These are phyloP conservation scores for Zaprionus davidi DNA, from an alignment of 1,140 invertebrate species.

Conservation along the genomic window DNA sequence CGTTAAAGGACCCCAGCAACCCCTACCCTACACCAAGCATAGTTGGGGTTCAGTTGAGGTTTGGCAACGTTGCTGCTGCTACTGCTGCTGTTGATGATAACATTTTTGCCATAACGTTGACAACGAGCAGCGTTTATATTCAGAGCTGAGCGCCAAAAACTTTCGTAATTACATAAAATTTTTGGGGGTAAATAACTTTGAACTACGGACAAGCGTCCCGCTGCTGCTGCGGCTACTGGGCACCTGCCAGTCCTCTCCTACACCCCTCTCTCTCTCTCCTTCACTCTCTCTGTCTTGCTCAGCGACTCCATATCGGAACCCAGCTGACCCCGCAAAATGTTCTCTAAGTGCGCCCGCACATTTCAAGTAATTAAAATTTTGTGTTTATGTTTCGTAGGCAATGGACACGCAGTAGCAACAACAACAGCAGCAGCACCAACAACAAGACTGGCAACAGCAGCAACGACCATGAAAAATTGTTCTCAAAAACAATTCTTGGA, in stretches of 20 bases:
- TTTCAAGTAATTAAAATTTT: slow-evolving; percentile 80
- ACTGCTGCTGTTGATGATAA: slow-evolving; percentile 69
- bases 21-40: slow-evolving; percentile 25
- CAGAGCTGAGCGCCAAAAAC: slow-evolving; percentile 71
- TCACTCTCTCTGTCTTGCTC: too few species aligned
- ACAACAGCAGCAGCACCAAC: slow-evolving; percentile 13
- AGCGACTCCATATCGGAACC: slow-evolving; percentile 17
- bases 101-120: slow-evolving; percentile 77
- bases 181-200: slow-evolving; percentile 80
- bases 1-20: not conserved
- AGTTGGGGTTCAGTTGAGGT: slow-evolving; percentile 51
- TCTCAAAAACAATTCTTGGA: slow-evolving; percentile 62
- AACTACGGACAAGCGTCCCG: slow-evolving; percentile 53
- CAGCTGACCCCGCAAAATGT: slow-evolving; percentile 76
- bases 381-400: slow-evolving; percentile 70
- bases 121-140: slow-evolving; percentile 74
- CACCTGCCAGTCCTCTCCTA: slow-evolving; percentile 59
- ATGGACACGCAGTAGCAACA: slow-evolving; percentile 39
- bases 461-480: slow-evolving; percentile 63
- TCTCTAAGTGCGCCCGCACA: slow-evolving; percentile 79
- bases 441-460: not conserved
- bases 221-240: slow-evolving; percentile 56
- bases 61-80: slow-evolving; percentile 42
- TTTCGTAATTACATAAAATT: slow-evolving; percentile 82
- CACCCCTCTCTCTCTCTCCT: not conserved